phyloP scores from a whole-genome alignment of 1,140 invertebrate genomes.

The Scaptomyza graminum region DNA sequence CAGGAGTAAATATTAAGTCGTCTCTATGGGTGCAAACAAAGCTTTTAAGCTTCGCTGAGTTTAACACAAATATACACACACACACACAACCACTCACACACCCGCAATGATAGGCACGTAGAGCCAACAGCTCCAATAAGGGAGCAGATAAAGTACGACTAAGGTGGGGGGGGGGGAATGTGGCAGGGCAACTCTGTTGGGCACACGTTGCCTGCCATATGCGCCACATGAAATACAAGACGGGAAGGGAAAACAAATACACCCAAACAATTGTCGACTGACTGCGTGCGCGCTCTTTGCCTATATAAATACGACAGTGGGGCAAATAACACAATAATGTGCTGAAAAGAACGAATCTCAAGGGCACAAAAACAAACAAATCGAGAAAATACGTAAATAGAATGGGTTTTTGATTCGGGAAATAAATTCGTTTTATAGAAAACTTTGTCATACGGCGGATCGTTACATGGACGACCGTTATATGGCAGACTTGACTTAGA shows the following conservation, averaged over 20 bases:
- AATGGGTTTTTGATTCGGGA: too few relatives aligned
- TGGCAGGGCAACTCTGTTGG: constrained; percentile 12
- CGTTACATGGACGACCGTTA: too few relatives aligned
- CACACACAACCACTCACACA: constrained; percentile 35
- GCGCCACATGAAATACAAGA: constrained; percentile 43
- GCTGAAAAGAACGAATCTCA: too few relatives aligned
- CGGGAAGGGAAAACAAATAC: neutral
- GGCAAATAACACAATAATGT: too few relatives aligned
- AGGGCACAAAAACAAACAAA: too few relatives aligned
- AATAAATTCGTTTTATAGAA: too few relatives aligned
- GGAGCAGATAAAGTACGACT: neutral
- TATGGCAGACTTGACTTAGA: too few relatives aligned
- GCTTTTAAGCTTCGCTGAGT: constrained; percentile 79
- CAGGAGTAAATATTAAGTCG: constrained; percentile 66
- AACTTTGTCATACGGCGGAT: too few relatives aligned
- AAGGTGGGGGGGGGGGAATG: neutral
- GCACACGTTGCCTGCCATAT: constrained; percentile 72
- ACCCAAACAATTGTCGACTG: constrained; percentile 6
- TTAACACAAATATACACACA: constrained; percentile 52
- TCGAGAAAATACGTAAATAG: too few relatives aligned
- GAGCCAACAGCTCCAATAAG: constrained; percentile 11
- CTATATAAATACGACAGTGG: constrained; percentile 41
- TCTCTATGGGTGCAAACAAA: constrained; percentile 69
- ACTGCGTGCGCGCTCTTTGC: constrained; percentile 10
- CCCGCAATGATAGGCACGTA: constrained; percentile 38